Percentiles rank a stretch among this genome's conserved stretches.
phyloP scores from a whole-genome alignment of 2,888 invertebrate species.

The Protophormia terraenovae region DNA sequence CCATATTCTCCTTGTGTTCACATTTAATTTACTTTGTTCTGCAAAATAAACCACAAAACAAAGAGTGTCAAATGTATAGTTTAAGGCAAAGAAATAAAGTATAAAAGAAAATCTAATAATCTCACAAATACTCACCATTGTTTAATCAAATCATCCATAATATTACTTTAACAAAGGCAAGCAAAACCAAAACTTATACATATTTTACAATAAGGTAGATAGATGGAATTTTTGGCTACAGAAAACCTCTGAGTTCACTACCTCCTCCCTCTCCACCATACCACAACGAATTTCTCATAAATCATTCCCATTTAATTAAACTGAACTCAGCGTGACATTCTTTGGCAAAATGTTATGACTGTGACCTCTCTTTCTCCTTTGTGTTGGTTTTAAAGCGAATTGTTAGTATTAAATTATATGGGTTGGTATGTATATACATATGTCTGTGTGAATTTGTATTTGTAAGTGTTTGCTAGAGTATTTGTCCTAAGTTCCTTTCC shows the following conservation, averaged over 20 bases:
- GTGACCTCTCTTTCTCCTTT: slow-evolving; percentile 38
- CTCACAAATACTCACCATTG: not conserved
- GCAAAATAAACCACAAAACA: too few species aligned
- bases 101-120: not conserved
- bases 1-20: too few species aligned
- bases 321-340: slow-evolving; percentile 71
- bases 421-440: not conserved
- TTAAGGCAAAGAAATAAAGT: not conserved
- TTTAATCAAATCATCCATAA: not conserved
- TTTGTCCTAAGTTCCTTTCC: not conserved
- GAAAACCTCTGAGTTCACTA: not conserved
- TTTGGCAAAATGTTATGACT: slow-evolving; percentile 66
- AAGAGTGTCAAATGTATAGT: too few species aligned
- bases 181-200: not conserved
- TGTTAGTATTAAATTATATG: not conserved
- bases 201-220: not conserved
- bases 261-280: slow-evolving; percentile 20
- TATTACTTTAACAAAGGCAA: not conserved
- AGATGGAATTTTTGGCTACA: not conserved
- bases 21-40: too few species aligned
- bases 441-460: not conserved
- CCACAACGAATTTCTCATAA: slow-evolving; percentile 64
- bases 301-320: slow-evolving; percentile 72
- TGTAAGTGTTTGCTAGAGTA: not conserved
- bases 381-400: not conserved